These are phyloP conservation scores for Pseudorhiza aurosa DNA, from an alignment of 30 jellyfish, hydroid and myxozoan species.

Conservation along the genomic window DNA sequence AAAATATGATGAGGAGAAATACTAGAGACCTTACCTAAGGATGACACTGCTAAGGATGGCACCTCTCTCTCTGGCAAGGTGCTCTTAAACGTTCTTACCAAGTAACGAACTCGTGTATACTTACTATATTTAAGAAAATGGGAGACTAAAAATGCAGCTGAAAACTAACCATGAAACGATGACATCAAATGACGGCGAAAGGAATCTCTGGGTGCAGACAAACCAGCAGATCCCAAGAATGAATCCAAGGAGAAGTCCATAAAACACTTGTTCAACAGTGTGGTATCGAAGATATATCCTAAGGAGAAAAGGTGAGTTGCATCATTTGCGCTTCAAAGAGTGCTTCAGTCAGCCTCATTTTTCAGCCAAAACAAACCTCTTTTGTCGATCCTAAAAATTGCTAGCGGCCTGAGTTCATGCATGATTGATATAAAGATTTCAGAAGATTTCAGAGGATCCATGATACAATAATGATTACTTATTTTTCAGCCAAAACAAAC, in stretches of 20 bases:
- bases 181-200: conserved; percentile 82
- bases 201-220: conserved; percentile 64
- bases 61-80: too few relatives aligned
- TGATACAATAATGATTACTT: too few relatives aligned
- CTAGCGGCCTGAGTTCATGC: too few relatives aligned
- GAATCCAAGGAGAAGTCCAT: conserved; percentile 82
- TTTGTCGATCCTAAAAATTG: too few relatives aligned
- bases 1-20: too few relatives aligned
- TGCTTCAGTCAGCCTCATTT: background rate
- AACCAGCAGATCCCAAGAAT: conserved; percentile 82
- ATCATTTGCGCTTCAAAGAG: background rate
- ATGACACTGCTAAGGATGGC: too few relatives aligned
- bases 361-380: background rate
- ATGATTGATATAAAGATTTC: too few relatives aligned
- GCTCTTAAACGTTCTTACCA: too few relatives aligned
- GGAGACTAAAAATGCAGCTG: background rate
- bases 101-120: too few relatives aligned
- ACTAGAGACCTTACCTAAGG: too few relatives aligned
- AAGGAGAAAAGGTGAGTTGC: background rate
- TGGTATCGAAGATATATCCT: conserved; percentile 92
- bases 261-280: conserved; percentile 85
- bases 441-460: too few relatives aligned
- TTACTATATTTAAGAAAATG: too few relatives aligned
- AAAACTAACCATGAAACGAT: conserved; percentile 85
- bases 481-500: background rate